Conservation (phyloP, 37 sponge, comb jelly and placozoan genomes). For the Axinella damicornis region DNA sequence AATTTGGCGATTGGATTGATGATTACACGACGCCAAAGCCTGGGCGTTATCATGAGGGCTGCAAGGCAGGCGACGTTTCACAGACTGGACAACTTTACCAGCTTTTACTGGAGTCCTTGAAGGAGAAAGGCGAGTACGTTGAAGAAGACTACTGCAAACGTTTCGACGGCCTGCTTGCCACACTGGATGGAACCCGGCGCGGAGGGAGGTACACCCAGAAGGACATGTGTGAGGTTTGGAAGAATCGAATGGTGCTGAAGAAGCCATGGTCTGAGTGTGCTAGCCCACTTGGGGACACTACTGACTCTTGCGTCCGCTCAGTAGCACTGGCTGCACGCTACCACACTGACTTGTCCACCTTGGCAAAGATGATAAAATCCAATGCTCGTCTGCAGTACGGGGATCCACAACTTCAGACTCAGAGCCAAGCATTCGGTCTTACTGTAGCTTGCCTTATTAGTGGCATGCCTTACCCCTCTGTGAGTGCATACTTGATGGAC, state of each 20-base stretch:
- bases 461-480: too few relatives aligned
- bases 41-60: conserved; percentile 1
- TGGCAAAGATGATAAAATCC: too few relatives aligned
- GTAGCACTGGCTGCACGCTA: conserved; percentile 4
- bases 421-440: too few relatives aligned
- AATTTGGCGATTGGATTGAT: conserved; percentile 1
- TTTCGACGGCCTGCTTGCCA: not conserved
- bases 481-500: too few relatives aligned
- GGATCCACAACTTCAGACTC: too few relatives aligned
- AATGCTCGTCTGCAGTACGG: too few relatives aligned
- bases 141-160: conserved; percentile 1
- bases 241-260: not conserved
- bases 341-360: not conserved
- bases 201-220: conserved; percentile 16
- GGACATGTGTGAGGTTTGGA: conserved; percentile 1
- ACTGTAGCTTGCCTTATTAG: too few relatives aligned
- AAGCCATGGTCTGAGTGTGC: conserved; percentile 1
- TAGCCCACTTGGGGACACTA: not conserved
- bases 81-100: not conserved
- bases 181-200: conserved; percentile 3
- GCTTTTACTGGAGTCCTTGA: not conserved
- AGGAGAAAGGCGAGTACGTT: conserved; percentile 1
- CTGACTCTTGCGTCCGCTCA: conserved; percentile 1
- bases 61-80: conserved; percentile 11
- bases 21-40: conserved; percentile 8